Percentiles rank a stretch among this genome's conserved stretches.
These are phyloP conservation scores for Sprattus sprattus DNA, from an alignment of 2,113 vertebrate species.

Conservation along the genomic window DNA sequence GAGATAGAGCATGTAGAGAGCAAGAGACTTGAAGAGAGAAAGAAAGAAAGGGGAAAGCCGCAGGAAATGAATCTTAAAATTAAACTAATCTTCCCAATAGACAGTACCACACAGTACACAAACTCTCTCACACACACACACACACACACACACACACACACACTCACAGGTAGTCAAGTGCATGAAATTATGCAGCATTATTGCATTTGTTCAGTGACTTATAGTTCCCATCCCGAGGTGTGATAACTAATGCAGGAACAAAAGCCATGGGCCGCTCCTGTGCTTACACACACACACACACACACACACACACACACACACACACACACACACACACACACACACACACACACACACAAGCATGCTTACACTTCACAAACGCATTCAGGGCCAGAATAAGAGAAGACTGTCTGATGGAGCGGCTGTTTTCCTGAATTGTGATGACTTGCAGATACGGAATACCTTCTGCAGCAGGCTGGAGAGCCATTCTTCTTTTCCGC, in stretches of 20 bases:
- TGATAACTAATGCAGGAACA: constrained; percentile 53
- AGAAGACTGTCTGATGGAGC: constrained; percentile 22
- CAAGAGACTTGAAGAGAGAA: not conserved
- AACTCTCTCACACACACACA: constrained; percentile 2
- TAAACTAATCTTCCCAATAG: not conserved
- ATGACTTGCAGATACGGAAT: constrained; percentile 49
- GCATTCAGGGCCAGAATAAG: not conserved
- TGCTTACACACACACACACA: too few relatives aligned
- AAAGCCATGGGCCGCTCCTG: constrained; percentile 4
- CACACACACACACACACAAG: too few relatives aligned
- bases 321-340: too few relatives aligned
- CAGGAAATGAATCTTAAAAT: constrained; percentile 11
- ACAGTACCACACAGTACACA: not conserved
- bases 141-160: not conserved
- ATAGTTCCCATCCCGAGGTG: constrained; percentile 48
- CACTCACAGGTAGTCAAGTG: not conserved
- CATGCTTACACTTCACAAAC: constrained; percentile 45
- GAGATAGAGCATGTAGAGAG: not conserved
- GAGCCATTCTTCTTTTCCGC: constrained; percentile 38
- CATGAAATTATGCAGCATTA: constrained; percentile 11
- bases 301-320: too few relatives aligned
- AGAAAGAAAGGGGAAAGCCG: not conserved
- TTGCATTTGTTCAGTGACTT: constrained; percentile 8
- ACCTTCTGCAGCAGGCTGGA: constrained; percentile 39
- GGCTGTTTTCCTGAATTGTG: constrained; percentile 34